phyloP scores from a whole-genome alignment of 2,113 vertebrate species.

The Corvus moneduloides region DNA sequence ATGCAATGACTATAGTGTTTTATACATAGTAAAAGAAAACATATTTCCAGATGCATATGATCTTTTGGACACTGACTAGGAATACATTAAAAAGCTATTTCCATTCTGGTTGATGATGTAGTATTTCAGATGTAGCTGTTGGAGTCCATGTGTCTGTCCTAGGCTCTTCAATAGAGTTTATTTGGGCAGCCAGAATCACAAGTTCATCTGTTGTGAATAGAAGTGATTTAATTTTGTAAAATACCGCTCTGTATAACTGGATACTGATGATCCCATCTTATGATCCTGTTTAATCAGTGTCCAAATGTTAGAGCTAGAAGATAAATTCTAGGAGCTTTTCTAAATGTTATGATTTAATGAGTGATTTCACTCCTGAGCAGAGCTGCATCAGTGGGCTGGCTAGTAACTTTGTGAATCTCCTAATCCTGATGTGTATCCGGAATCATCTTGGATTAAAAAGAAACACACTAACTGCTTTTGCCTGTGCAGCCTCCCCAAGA shows the following conservation, averaged over 20 bases:
- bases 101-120: background rate
- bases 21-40: background rate
- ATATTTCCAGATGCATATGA: background rate
- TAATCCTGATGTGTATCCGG: background rate
- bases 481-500: background rate
- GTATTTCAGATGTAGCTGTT: background rate
- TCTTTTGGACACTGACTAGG: background rate
- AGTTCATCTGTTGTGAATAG: background rate
- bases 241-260: background rate
- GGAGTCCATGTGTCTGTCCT: background rate
- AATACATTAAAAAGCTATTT: background rate
- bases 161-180: background rate
- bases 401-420: background rate
- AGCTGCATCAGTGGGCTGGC: background rate
- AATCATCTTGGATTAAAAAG: background rate
- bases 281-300: slow-evolving; percentile 16
- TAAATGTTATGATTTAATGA: slow-evolving; percentile 17
- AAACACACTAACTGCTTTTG: background rate
- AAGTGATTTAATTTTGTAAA: slow-evolving; percentile 23
- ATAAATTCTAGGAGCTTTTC: slow-evolving; percentile 25
- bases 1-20: background rate
- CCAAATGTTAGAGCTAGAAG: background rate
- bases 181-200: background rate
- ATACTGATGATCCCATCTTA: background rate
- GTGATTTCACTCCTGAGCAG: background rate